Percentiles rank a stretch among this genome's conserved stretches.
These are phyloP conservation scores for Cladopsammia gracilis DNA, from an alignment of 64 coral and sea anemone genomes.

Conservation along the genomic window DNA sequence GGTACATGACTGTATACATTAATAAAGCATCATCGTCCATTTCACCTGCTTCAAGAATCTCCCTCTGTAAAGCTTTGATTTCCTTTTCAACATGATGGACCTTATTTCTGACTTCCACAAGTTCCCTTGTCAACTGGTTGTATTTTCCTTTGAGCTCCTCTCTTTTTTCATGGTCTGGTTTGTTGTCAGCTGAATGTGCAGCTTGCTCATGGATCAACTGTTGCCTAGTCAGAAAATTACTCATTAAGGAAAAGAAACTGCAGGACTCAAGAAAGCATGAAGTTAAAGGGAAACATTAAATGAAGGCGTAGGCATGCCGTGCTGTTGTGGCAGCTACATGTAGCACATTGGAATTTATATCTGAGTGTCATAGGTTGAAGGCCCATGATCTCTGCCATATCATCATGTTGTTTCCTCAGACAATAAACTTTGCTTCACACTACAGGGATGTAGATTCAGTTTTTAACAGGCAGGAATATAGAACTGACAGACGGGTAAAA, in stretches of 20 bases:
- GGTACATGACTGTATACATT: no score
- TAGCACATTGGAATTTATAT: no score
- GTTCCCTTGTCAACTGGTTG: conserved; percentile 26
- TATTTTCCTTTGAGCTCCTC: conserved; percentile 31
- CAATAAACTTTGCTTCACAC: no score
- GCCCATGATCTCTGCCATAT: no score
- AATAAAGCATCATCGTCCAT: background rate
- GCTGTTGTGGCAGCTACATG: no score
- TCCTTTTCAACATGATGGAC: conserved; percentile 60
- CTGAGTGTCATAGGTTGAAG: no score
- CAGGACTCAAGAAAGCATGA: background rate
- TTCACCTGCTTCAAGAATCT: conserved; percentile 65
- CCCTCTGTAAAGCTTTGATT: conserved; percentile 64
- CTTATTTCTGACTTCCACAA: conserved; percentile 46
- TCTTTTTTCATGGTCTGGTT: conserved; percentile 15
- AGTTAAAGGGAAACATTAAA: no score
- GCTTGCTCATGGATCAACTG: conserved; percentile 41
- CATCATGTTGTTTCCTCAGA: no score
- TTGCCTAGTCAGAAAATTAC: conserved; percentile 11
- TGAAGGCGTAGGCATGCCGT: no score
- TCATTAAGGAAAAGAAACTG: background rate
- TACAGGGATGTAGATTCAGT: no score
- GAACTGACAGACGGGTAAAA: no score
- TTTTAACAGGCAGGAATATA: no score
- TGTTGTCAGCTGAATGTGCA: background rate